Evolutionary conservation across 2,797 vertebrate species (phyloP).

Genomic region (Tarsius wallacei): DNA sequence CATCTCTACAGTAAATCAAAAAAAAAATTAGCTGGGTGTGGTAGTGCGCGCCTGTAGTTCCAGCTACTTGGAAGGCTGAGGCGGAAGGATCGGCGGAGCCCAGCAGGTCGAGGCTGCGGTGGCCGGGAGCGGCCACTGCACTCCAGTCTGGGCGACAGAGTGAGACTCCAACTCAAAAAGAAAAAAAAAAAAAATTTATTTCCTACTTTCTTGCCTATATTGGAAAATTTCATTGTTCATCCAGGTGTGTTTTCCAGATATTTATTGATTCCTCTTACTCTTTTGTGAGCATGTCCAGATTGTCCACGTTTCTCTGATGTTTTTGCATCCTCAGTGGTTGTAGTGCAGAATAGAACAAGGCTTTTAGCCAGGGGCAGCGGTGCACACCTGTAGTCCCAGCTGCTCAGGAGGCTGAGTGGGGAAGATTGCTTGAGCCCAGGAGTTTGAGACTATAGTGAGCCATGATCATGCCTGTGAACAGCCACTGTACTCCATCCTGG

Average conservation of each 20-base stretch:
- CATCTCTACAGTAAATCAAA: no score
- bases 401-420: background rate
- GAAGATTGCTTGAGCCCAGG: background rate
- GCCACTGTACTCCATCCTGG: background rate
- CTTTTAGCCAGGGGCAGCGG: background rate
- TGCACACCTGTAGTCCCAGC: background rate
- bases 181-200: no score
- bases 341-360: background rate
- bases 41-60: no score
- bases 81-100: no score
- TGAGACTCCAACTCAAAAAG: no score
- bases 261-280: background rate
- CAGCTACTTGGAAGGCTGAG: no score
- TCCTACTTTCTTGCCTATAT: background rate
- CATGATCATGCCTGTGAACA: no score
- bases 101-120: no score
- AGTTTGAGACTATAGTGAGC: background rate
- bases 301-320: background rate
- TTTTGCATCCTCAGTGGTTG: background rate
- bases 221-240: slow-evolving; percentile 58
- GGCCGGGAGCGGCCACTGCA: no score
- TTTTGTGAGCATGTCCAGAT: background rate
- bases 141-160: no score
- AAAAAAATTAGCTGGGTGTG: no score
- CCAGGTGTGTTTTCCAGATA: background rate